Conservation (phyloP, 2,888 invertebrate genomes). For the Sceliomorpha sp. region DNA sequence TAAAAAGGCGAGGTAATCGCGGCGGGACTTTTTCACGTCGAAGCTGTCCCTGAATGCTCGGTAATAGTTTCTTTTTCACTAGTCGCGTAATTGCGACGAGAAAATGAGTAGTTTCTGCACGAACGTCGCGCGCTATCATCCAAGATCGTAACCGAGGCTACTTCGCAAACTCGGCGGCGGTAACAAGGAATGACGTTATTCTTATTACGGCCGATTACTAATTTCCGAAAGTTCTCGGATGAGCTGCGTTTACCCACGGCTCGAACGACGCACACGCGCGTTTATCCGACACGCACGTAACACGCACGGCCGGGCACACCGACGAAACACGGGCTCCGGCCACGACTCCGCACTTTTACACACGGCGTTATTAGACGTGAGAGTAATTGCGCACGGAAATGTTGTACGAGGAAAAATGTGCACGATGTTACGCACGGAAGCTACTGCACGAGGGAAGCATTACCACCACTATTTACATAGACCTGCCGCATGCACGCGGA, state of each 20-base stretch:
- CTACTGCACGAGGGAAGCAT: constrained; percentile 51
- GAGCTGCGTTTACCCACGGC: constrained; percentile 30
- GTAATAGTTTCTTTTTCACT: constrained; percentile 51
- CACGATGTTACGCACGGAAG: constrained; percentile 56
- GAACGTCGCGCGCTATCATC: constrained; percentile 38
- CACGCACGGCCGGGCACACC: constrained; percentile 19
- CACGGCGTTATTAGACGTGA: constrained; percentile 54
- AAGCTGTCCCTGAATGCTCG: constrained; percentile 39
- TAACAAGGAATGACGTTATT: constrained; percentile 50
- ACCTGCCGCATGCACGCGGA: constrained; percentile 42
- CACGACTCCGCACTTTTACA: too few species aligned
- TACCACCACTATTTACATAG: constrained; percentile 53
- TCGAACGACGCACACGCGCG: constrained; percentile 7
- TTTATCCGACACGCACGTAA: constrained; percentile 26
- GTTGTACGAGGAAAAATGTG: constrained; percentile 55
- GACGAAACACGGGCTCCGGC: too few species aligned
- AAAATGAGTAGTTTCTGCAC: constrained; percentile 41
- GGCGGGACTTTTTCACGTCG: constrained; percentile 34
- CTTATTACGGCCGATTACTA: constrained; percentile 48
- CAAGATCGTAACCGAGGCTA: constrained; percentile 28
- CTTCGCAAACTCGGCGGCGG: constrained; percentile 38
- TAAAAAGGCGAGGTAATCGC: constrained; percentile 23
- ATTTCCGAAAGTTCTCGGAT: constrained; percentile 41
- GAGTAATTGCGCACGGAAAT: constrained; percentile 57
- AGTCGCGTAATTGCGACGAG: constrained; percentile 36